These are phyloP conservation scores for Cryptoleucopteryx plumbea DNA, from an alignment of 2,113 vertebrate species.

Conservation along the genomic window DNA sequence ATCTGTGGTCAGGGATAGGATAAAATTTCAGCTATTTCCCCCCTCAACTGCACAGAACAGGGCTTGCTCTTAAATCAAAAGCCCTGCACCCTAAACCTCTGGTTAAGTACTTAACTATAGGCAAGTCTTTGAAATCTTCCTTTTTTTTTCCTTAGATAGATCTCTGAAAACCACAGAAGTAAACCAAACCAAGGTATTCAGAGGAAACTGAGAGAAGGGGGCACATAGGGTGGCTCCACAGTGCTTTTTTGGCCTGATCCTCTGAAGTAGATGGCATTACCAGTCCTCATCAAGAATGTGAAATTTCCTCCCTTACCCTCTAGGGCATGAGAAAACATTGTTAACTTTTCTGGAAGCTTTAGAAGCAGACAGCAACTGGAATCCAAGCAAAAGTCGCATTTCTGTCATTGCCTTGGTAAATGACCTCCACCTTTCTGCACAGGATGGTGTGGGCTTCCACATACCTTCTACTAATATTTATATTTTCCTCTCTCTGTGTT, in stretches of 20 bases:
- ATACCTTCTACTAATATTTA: not conserved
- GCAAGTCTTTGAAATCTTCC: slow-evolving; percentile 41
- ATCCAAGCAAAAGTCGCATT: slow-evolving; percentile 33
- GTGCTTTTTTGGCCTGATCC: not conserved
- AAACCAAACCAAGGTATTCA: not conserved
- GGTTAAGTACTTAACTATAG: slow-evolving; percentile 32
- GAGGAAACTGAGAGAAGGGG: not conserved
- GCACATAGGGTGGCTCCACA: not conserved
- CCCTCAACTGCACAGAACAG: not conserved
- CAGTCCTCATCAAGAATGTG: not conserved
- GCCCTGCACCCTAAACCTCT: slow-evolving; percentile 34
- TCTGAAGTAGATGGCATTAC: slow-evolving; percentile 8
- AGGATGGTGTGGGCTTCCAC: not conserved
- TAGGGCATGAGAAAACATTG: not conserved
- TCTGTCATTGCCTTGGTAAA: not conserved
- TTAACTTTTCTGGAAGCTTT: not conserved
- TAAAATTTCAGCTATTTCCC: slow-evolving; percentile 64
- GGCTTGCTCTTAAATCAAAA: slow-evolving; percentile 61
- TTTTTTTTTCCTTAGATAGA: not conserved
- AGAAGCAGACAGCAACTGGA: not conserved
- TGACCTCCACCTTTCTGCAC: not conserved
- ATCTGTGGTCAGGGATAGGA: slow-evolving; percentile 54
- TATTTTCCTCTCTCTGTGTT: not conserved
- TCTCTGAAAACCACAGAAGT: slow-evolving; percentile 26
- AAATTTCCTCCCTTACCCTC: slow-evolving; percentile 15